These are phyloP conservation scores for Anoplolepis gracilipes DNA, from an alignment of 1,140 invertebrate species.

Conservation along the genomic window DNA sequence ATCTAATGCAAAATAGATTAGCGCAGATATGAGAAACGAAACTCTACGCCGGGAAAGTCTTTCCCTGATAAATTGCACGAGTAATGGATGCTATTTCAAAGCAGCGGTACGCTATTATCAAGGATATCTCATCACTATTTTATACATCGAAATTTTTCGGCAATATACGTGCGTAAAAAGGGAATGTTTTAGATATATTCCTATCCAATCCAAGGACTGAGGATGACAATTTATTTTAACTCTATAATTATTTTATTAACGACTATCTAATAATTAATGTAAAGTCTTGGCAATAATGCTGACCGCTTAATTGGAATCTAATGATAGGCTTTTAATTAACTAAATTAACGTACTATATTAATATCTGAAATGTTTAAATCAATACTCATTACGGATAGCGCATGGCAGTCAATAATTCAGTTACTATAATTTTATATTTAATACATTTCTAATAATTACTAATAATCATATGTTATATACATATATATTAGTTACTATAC, in stretches of 20 bases:
- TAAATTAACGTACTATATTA: slow-evolving; percentile 55
- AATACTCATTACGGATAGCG: slow-evolving; percentile 48
- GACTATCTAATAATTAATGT: slow-evolving; percentile 38
- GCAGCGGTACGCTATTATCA: not conserved
- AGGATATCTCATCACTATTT: not conserved
- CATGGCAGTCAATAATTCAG: not conserved
- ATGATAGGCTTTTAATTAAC: slow-evolving; percentile 45
- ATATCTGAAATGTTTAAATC: slow-evolving; percentile 58
- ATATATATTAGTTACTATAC: not conserved
- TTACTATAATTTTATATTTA: slow-evolving; percentile 51
- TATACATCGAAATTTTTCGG: not conserved
- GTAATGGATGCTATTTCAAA: slow-evolving; percentile 1
- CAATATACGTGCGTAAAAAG: not conserved
- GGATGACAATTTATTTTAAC: slow-evolving; percentile 15
- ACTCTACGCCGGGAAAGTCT: slow-evolving; percentile 36
- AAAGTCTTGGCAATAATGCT: slow-evolving; percentile 29
- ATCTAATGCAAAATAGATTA: slow-evolving; percentile 73
- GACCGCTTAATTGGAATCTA: slow-evolving; percentile 39
- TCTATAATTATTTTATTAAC: slow-evolving; percentile 36
- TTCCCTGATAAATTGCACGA: slow-evolving; percentile 45
- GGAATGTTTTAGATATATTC: not conserved
- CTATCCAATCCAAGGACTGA: not conserved
- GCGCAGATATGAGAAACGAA: slow-evolving; percentile 53
- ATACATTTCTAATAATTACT: slow-evolving; percentile 19
- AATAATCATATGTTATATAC: slow-evolving; percentile 35